Evolutionary conservation across 2,888 invertebrate species (phyloP).

Genomic region (Brachynemurus nebulosus): DNA sequence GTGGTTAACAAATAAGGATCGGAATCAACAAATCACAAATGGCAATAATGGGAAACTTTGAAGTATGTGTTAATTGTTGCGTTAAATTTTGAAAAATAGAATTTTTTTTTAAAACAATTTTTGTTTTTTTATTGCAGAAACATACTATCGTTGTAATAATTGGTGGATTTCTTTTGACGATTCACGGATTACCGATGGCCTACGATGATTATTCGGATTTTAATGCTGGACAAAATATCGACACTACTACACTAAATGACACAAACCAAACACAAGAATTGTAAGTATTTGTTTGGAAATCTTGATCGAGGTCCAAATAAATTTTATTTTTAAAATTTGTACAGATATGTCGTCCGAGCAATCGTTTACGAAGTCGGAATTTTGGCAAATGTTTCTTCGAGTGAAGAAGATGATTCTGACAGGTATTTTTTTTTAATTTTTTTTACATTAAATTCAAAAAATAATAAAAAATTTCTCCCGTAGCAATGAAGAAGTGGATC

Average conservation of each 20-base stretch:
- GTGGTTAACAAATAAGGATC: no score
- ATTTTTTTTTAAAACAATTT: no score
- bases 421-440: no score
- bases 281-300: conserved; percentile 7
- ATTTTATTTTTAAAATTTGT: conserved; percentile 12
- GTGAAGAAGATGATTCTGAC: conserved; percentile 28
- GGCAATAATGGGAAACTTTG: no score
- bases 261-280: conserved; percentile 13
- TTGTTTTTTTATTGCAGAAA: no score
- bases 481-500: conserved; percentile 38
- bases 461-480: conserved; percentile 12
- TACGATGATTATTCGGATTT: neutral
- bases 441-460: neutral
- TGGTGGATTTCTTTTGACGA: no score
- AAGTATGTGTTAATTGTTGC: no score
- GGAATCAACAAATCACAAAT: no score
- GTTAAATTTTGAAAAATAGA: no score
- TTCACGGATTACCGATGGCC: neutral
- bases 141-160: no score
- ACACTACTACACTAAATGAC: neutral
- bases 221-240: neutral
- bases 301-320: neutral
- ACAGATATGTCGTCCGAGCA: conserved; percentile 40
- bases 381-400: conserved; percentile 35
- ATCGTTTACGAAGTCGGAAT: conserved; percentile 46